Evolutionary conservation across 2,113 vertebrate genomes (phyloP), one percentile per base, ranked within the genome.

Genomic region (Mormoops blainvillei): DNA sequence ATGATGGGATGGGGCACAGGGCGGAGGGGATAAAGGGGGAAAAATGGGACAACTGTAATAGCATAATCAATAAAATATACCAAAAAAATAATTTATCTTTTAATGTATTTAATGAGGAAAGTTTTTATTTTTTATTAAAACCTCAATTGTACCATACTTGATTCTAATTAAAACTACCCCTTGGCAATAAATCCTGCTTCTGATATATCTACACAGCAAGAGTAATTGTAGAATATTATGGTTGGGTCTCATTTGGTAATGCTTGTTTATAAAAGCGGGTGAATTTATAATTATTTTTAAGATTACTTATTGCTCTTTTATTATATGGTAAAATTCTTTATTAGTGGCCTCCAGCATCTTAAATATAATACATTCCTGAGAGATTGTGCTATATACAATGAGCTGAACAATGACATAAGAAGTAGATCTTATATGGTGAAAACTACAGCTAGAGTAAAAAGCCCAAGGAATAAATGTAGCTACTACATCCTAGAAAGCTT

Each of bases 111-210:
- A 98, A 94, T 98, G 56, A 97, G 89, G 54, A 95, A 43, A 71
- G 9, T 94, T 97, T 93, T 96, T 97, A 45, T 16, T 85, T 87
- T 33, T 78, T 43, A 97, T 98, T 98, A 98, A 98, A 98, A 96
- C 85, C 91, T 98, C 96, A 97, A 90, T 98, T 94, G 93, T 31
- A 41, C 28, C 89, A 45, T 65, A 88, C 48, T 97, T 98, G 85
- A 97, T 98, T 98, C 90, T 98, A 98, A 98, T 98, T 98, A 98
- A 98, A 98, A 97, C 36, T 93, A 52, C 94, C 95, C 41, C 16
- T 73, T 97, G 97, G 98, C 96, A 98, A 97, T 98, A 98, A 82
- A 97, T 98, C 98, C 93, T 98, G 48, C 95, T 97, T 95, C 97
- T 33, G 76, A 91, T 91, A 94, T 98, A 97, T 86, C 24, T 7